Base-by-base conservation (phyloP, 2,797 vertebrate species). In the Streptopelia turtur region DNA sequence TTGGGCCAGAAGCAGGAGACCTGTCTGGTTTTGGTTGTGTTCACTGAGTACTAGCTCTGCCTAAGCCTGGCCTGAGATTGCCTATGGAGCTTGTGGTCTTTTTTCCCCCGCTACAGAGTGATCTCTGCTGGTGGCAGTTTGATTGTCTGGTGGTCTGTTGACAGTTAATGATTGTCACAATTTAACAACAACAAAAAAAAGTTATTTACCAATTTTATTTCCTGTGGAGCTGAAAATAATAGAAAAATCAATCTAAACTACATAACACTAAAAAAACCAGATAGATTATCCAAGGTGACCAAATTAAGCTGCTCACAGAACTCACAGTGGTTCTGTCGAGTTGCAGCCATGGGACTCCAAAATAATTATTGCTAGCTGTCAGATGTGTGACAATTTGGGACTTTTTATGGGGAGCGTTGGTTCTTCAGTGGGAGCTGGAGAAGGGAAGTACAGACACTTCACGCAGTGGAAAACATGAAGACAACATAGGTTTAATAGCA, bases 181-280 rank as follows among this genome's bases (percentile, higher is more conserved):
- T 69, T 83, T n/a, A 6, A 3, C 43, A 18, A 37, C 18, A 64
- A 64, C n/a, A 31, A 68, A 41, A 16, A 78, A 15, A 45, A 71
- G 41, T 59, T 88, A 71, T 88, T 94, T 94, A 78, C n/a, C n/a
- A 65, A 22, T 90, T 84, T 86, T 72, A 55, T 88, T 91, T 60
- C 88, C 74, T 0, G 5, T 72, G 63, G 61, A 83, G 88, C 57
- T 55, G 72, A 72, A 90, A 94, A 95, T 90, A 79, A 94, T 37
- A 72, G 59, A 47, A 93, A 94, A 95, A 96, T 95, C 94, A 94
- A 95, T 95, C 83, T 49, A 57, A 83, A 64, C 60, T 55, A 43
- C 30, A n/a, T 78, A 88, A 83, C 21, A 41, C 64, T 80, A 64
- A 71, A 82, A 70, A 95, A 95, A 94, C 89, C 87, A 96, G 87